phyloP scores from a whole-genome alignment of 2,113 vertebrate species.

The Sorex araneus region DNA sequence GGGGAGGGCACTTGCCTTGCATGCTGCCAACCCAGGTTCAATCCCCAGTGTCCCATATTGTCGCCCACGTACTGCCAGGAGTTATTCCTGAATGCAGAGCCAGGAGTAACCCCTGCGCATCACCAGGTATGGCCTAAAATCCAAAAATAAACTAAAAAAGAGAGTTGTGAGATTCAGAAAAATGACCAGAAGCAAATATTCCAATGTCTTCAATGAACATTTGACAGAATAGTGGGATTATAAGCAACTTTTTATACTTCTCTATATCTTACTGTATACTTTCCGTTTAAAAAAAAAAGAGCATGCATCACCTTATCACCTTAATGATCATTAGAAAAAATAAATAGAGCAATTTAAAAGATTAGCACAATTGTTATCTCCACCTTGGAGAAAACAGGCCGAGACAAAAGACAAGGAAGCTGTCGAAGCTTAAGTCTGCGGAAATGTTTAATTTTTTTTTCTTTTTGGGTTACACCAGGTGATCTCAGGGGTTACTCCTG shows the following conservation, averaged over 20 bases:
- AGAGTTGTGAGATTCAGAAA: neutral
- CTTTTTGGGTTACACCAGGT: no score
- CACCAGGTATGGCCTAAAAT: no score
- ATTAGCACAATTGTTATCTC: neutral
- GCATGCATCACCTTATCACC: neutral
- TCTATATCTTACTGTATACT: constrained; percentile 43
- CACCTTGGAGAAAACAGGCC: constrained; percentile 23
- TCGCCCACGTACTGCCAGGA: no score
- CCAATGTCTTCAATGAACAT: neutral
- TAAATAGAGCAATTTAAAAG: constrained; percentile 52
- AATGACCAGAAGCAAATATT: neutral
- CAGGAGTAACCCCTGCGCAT: no score
- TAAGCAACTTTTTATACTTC: neutral
- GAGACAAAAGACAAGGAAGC: constrained; percentile 47
- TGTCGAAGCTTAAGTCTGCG: neutral
- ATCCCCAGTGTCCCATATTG: no score
- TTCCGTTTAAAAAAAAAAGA: neutral
- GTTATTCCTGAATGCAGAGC: no score
- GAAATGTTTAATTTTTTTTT: constrained; percentile 6
- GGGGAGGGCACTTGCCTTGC: no score
- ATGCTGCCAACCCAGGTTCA: no score
- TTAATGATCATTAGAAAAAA: constrained; percentile 38
- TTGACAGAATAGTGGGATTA: neutral
- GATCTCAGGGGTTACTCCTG: no score
- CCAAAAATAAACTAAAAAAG: no score